Evolutionary conservation across 2,888 invertebrate genomes (phyloP).

Genomic region (Endomychus coccineus): DNA sequence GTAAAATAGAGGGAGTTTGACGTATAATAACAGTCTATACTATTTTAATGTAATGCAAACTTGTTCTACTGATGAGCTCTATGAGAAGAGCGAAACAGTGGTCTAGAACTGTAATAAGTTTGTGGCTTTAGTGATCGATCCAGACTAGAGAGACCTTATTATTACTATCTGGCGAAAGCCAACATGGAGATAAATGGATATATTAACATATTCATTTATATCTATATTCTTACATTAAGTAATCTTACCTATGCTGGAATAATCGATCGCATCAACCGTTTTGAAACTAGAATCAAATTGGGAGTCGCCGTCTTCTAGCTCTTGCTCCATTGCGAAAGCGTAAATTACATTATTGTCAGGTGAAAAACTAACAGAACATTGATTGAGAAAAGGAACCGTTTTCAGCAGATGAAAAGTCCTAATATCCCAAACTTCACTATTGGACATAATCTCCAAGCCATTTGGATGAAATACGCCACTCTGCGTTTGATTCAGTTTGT

Average conservation of each 20-base stretch:
- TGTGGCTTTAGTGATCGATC: too few species aligned
- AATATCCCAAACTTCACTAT: constrained; percentile 98
- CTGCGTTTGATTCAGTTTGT: constrained; percentile 90
- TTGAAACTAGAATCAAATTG: constrained; percentile 89
- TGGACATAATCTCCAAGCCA: constrained; percentile 89
- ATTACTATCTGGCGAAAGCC: too few species aligned
- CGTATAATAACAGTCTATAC: too few species aligned
- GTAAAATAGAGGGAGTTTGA: too few species aligned
- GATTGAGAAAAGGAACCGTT: constrained; percentile 89
- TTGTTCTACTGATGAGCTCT: too few species aligned
- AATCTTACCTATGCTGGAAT: constrained; percentile 75
- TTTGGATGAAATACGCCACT: constrained; percentile 96
- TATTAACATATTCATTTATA: not conserved
- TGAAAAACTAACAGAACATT: constrained; percentile 83
- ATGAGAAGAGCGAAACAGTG: too few species aligned
- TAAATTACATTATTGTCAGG: constrained; percentile 81
- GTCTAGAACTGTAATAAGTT: too few species aligned
- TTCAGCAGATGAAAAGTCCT: constrained; percentile 88
- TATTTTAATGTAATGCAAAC: too few species aligned
- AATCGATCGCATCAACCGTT: constrained; percentile 89
- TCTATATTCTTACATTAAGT: constrained; percentile 10
- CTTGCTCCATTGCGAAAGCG: constrained; percentile 72
- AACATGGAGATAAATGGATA: too few species aligned
- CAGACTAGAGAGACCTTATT: too few species aligned
- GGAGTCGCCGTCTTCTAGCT: constrained; percentile 61